Evolutionary conservation across 2,113 vertebrate species (phyloP).

Genomic region (Clinocottus analis): DNA sequence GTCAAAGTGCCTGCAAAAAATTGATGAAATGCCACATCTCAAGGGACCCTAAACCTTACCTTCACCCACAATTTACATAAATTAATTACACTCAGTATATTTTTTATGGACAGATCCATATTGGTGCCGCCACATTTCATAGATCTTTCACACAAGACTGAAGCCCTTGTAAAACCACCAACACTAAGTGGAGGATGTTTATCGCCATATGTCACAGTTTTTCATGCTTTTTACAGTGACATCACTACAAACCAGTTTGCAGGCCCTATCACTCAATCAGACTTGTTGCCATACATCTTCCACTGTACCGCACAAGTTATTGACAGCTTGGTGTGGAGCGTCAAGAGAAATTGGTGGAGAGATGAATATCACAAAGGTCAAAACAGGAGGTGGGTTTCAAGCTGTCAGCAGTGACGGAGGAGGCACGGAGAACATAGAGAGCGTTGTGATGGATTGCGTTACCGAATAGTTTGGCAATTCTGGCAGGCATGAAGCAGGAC

Average conservation of each 20-base stretch:
- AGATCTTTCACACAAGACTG: conserved; percentile 72
- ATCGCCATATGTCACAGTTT: conserved; percentile 69
- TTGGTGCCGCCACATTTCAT: conserved; percentile 81
- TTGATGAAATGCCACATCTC: conserved; percentile 85
- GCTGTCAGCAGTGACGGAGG: conserved; percentile 35
- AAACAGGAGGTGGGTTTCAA: conserved; percentile 39
- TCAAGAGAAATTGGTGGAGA: conserved; percentile 24
- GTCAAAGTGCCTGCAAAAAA: conserved; percentile 80
- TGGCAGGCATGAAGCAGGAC: conserved; percentile 40
- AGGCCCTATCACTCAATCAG: conserved; percentile 22
- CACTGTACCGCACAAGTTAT: background rate
- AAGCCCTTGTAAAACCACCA: conserved; percentile 76
- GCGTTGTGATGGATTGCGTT: conserved; percentile 49
- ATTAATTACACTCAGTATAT: conserved; percentile 83
- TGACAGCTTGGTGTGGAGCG: conserved; percentile 31
- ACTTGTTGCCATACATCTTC: conserved; percentile 38
- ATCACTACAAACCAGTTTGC: conserved; percentile 56
- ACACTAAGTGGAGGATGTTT: conserved; percentile 75
- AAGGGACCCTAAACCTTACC: conserved; percentile 55
- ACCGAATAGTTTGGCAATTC: conserved; percentile 55
- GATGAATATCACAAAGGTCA: conserved; percentile 58
- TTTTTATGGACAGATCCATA: conserved; percentile 83
- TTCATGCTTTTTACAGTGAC: conserved; percentile 70
- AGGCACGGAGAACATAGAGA: conserved; percentile 22
- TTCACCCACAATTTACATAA: conserved; percentile 84